Evolutionary conservation across 2,888 invertebrate species (phyloP).

Genomic region (Drosophila monieri): DNA sequence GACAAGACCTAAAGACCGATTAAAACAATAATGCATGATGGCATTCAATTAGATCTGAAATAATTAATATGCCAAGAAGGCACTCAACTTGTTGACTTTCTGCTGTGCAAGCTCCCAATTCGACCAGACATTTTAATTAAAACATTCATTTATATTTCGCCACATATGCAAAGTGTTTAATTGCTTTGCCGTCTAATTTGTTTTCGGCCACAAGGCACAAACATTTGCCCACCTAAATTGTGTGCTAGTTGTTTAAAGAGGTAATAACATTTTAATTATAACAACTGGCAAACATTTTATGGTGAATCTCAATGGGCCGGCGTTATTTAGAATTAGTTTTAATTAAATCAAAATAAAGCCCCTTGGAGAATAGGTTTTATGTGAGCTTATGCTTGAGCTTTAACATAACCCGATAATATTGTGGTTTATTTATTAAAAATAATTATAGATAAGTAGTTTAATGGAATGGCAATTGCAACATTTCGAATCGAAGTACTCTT

Average conservation of each 20-base stretch:
- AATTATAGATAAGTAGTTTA: neutral
- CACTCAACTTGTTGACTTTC: neutral
- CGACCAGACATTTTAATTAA: conserved; percentile 19
- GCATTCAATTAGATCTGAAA: conserved; percentile 2
- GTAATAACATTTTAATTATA: conserved; percentile 26
- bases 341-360: conserved; percentile 1
- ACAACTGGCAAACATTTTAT: conserved; percentile 13
- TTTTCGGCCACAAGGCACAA: conserved; percentile 20
- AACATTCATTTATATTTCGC: conserved; percentile 25
- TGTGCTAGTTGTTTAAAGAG: conserved; percentile 8
- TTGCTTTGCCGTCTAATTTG: conserved; percentile 17
- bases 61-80: neutral
- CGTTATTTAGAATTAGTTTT: conserved; percentile 1
- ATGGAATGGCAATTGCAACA: neutral
- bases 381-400: no score
- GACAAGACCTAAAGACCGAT: neutral
- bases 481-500: neutral
- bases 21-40: neutral
- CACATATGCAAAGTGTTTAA: conserved; percentile 14
- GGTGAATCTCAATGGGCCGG: conserved; percentile 6
- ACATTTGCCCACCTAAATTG: neutral
- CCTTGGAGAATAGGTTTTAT: neutral
- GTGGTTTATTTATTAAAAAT: neutral
- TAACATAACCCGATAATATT: no score
- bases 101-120: neutral